Evolutionary conservation across 2,113 vertebrate species (phyloP).

Genomic region (Rhynchomys soricoides): DNA sequence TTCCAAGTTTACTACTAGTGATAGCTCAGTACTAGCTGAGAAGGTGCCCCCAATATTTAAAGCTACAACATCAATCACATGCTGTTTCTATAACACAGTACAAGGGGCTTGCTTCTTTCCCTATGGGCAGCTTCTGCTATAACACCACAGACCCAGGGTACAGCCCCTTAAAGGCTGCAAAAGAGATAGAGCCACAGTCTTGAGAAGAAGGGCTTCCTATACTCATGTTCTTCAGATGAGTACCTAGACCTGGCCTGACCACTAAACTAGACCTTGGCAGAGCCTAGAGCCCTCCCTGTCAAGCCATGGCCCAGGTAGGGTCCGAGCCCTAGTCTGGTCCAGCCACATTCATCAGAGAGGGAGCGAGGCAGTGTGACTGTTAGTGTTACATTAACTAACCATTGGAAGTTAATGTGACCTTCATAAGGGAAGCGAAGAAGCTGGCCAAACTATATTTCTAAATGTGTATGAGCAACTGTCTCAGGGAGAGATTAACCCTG

Average conservation of each 20-base stretch:
- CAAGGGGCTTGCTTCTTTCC: not conserved
- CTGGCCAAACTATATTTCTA: not conserved
- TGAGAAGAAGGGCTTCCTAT: no score
- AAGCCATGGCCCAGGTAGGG: not conserved
- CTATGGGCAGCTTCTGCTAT: no score
- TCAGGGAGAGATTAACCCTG: not conserved
- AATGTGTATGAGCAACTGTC: not conserved
- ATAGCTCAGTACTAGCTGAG: not conserved
- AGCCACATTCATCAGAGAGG: not conserved
- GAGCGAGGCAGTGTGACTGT: not conserved
- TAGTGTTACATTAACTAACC: not conserved
- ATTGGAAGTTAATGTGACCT: not conserved
- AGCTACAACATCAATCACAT: not conserved
- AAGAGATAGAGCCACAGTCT: no score
- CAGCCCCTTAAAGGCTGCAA: accelerated
- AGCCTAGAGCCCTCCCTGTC: not conserved
- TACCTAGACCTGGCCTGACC: not conserved
- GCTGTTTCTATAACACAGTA: not conserved
- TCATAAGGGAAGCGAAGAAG: no score
- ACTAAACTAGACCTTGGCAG: not conserved
- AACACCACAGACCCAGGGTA: accelerated
- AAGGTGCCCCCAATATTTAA: not conserved
- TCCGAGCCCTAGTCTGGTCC: not conserved
- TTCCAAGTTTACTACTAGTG: not conserved
- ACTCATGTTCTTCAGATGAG: not conserved